Conservation (phyloP, 2,888 invertebrate species). For the Clusia tigrina region DNA sequence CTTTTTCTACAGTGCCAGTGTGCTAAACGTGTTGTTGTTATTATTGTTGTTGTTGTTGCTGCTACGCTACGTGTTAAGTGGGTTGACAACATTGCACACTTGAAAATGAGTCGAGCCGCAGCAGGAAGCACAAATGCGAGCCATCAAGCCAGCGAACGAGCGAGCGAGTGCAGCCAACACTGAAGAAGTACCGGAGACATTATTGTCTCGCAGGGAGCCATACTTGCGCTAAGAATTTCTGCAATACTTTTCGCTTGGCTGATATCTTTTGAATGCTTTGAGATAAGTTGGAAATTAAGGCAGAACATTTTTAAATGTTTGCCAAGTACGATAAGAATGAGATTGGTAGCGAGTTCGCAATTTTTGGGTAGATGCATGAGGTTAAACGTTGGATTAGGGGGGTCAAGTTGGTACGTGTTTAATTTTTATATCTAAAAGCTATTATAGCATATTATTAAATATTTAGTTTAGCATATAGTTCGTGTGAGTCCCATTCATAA, state of each 20-base stretch:
- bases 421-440: no score
- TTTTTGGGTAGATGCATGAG: no score
- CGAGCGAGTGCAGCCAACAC: neutral
- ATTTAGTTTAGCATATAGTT: no score
- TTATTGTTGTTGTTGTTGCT: conserved; percentile 9
- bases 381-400: no score
- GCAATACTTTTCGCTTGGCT: neutral
- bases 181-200: neutral
- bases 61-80: conserved; percentile 9
- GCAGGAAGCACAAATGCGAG: neutral
- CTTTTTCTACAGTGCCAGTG: conserved; percentile 44
- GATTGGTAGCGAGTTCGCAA: no score
- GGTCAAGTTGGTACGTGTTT: no score
- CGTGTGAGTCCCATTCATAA: no score
- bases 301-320: no score
- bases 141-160: neutral
- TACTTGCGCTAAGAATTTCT: neutral
- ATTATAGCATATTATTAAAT: no score
- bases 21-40: conserved; percentile 7
- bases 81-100: conserved; percentile 5
- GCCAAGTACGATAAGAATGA: no score
- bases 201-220: conserved; percentile 5
- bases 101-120: neutral
- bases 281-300: no score
- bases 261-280: neutral